These are phyloP conservation scores for Notarius quadriscutis DNA, from an alignment of 2,113 vertebrate species.

Conservation along the genomic window DNA sequence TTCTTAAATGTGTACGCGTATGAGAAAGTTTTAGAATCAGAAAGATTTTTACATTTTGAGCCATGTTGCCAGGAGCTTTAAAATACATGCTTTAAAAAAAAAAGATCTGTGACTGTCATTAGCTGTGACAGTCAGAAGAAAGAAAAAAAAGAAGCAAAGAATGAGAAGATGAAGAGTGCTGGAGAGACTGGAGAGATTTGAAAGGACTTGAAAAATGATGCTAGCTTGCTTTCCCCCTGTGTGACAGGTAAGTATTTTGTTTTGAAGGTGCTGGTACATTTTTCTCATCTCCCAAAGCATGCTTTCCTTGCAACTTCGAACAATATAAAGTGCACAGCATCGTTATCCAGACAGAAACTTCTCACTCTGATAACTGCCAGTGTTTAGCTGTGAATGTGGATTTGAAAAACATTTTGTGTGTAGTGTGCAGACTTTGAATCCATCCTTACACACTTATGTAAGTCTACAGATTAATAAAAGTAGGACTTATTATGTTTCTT, in stretches of 20 bases:
- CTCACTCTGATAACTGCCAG: neutral
- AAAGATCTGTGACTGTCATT: neutral
- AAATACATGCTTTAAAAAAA: neutral
- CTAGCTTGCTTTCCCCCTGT: neutral
- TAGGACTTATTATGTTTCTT: neutral
- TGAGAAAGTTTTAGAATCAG: neutral
- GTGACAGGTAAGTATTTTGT: neutral
- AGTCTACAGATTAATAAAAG: neutral
- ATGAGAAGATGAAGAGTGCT: neutral
- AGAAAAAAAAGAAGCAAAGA: neutral
- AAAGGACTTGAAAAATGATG: neutral
- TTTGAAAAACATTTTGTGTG: neutral
- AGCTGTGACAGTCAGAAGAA: neutral
- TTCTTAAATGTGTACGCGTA: neutral
- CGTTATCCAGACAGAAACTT: neutral
- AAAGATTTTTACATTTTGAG: neutral
- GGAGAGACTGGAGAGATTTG: neutral
- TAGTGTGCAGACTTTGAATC: neutral
- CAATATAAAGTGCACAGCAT: neutral
- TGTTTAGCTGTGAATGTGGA: neutral
- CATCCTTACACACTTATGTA: neutral
- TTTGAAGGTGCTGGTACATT: neutral
- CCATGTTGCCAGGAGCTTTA: neutral
- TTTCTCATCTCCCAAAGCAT: neutral
- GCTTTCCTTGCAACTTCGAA: neutral